Base-by-base conservation (phyloP, 2,797 vertebrate species). In the Menidia menidia region DNA sequence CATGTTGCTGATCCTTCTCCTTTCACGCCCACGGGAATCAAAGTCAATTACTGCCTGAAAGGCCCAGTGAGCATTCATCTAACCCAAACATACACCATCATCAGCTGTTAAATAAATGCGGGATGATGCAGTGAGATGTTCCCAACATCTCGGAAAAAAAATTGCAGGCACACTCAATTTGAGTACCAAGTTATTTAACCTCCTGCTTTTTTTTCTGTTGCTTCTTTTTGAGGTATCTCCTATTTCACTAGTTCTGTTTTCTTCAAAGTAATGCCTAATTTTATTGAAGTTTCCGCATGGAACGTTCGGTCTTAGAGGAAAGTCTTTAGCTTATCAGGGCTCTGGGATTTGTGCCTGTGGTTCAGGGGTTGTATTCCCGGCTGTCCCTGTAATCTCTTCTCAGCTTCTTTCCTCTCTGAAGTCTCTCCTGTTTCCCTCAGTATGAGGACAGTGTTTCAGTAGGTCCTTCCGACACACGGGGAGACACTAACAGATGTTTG, bases 341-440 rank as follows among this genome's bases (percentile, higher is more conserved):
- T 63, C 39, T 55, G 1, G 82, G 78, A 85, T 86, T 84, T 80
- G 18, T 60, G 73, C 78, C 71, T 71, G 51, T 42, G 55, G 58
- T 87, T 70, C 19, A 31, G 67, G 56, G 57, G 31, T 42, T 70
- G 66, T 80, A 78, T 73, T 83, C 80, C 80, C 39, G 18, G 62
- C 74, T 60, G 78, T 86, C 54, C 60, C 52, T 10, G 1, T 82
- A 67, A 78, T 84, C 82, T 84, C 68, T 72, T 73, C 63, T 75
- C 75, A 63, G 67, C 58, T 53, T 0, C 76, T 74, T 50, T 33
- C 78, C 80, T 81, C 60, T 61, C 56, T 1, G 31, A 19, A 54
- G 66, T 12, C 61, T 25, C 56, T 77, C 53, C 4, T 81, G 80
- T 82, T 73, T 64, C 64, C 52, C 65, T 58, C 55, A 80, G 66